These are phyloP conservation scores for Neodiprion pinetum DNA, from an alignment of 1,140 invertebrate species.

Conservation along the genomic window DNA sequence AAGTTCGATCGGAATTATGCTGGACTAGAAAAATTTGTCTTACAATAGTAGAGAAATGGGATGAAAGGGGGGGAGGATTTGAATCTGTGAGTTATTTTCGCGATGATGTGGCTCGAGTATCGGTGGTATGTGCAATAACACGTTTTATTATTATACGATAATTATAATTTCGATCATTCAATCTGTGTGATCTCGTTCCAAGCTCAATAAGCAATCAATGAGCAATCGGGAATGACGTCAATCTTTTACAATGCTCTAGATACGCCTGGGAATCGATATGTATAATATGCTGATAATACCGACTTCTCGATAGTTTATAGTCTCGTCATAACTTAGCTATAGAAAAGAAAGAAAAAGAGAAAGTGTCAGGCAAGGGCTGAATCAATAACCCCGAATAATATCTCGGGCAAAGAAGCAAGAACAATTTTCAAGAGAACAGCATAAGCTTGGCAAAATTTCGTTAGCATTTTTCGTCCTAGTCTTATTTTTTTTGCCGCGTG, in stretches of 20 bases:
- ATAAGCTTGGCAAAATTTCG: too few relatives aligned
- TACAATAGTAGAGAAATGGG: neutral
- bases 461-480: too few relatives aligned
- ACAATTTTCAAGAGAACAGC: too few relatives aligned
- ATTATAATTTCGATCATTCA: slow-evolving; percentile 19
- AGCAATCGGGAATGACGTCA: slow-evolving; percentile 30
- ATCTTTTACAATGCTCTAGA: slow-evolving; percentile 18
- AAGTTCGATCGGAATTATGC: neutral
- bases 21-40: slow-evolving; percentile 3
- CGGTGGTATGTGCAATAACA: too few relatives aligned
- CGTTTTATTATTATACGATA: neutral
- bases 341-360: neutral
- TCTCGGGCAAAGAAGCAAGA: too few relatives aligned
- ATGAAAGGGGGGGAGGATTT: slow-evolving; percentile 2
- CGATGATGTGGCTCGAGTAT: neutral
- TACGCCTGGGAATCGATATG: slow-evolving; percentile 16
- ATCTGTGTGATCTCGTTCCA: slow-evolving; percentile 27
- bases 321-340: neutral
- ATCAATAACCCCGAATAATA: too few relatives aligned
- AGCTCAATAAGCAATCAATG: slow-evolving; percentile 21
- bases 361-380: neutral
- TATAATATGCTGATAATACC: neutral
- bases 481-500: too few relatives aligned
- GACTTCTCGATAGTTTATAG: neutral
- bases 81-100: neutral